Percentiles rank a stretch among this genome's conserved stretches.
These are phyloP conservation scores for Dallia pectoralis DNA, from an alignment of 2,797 vertebrate species.

Conservation along the genomic window DNA sequence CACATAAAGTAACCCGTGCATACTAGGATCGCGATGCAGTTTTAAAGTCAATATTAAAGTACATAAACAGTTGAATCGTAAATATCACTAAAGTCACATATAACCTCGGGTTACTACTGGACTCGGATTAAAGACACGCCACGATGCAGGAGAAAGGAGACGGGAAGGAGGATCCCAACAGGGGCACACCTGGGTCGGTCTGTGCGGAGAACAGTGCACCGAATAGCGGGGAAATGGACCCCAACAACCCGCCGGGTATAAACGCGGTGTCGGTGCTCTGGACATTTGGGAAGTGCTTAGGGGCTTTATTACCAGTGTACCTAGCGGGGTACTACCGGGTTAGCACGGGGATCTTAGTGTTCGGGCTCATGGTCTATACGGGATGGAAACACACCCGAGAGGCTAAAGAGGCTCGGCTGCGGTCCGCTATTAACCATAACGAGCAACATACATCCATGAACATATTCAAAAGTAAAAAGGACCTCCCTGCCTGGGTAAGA, in stretches of 20 bases:
- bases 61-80: background rate
- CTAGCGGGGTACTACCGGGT: conserved; percentile 80
- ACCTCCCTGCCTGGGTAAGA: conserved; percentile 79
- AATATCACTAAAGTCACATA: background rate
- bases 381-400: conserved; percentile 81
- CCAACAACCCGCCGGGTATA: conserved; percentile 41
- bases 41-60: background rate
- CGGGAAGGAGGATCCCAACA: conserved; percentile 36
- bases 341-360: conserved; percentile 75
- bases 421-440: conserved; percentile 67
- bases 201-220: conserved; percentile 28
- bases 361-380: conserved; percentile 78
- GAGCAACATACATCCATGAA: conserved; percentile 59
- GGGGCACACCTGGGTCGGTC: conserved; percentile 29
- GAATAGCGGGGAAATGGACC: background rate
- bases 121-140: background rate
- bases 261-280: conserved; percentile 73
- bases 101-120: background rate
- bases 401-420: conserved; percentile 72
- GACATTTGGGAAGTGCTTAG: conserved; percentile 80
- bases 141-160: conserved; percentile 63
- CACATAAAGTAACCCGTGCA: background rate
- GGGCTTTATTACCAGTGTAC: conserved; percentile 77
- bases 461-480: conserved; percentile 61
- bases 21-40: background rate